Conservation (phyloP, 2,888 invertebrate genomes). For the Ommatoiulus sabulosus region DNA sequence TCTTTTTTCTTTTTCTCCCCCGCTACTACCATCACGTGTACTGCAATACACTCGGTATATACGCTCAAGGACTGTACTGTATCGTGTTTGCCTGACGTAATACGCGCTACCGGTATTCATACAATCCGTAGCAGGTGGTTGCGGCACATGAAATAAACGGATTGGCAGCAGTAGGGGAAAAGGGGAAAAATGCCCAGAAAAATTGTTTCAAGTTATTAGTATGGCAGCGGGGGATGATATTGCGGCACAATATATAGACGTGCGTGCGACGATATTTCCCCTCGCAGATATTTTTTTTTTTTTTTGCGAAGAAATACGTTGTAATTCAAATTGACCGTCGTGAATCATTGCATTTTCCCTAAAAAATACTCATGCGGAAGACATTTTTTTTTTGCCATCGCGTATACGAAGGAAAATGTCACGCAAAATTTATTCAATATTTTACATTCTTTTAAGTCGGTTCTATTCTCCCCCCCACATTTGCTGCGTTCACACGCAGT, state of each 20-base stretch:
- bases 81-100: neutral
- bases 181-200: neutral
- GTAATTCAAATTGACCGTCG: slow-evolving; percentile 39
- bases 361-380: neutral
- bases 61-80: neutral
- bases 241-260: neutral
- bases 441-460: neutral
- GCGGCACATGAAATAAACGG: slow-evolving; percentile 47
- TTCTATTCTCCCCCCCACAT: neutral
- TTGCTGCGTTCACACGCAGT: neutral
- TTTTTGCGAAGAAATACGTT: neutral
- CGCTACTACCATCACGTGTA: neutral
- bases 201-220: slow-evolving; percentile 51
- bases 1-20: neutral
- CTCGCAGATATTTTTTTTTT: neutral
- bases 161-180: slow-evolving; percentile 21
- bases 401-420: neutral
- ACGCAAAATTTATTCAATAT: slow-evolving; percentile 7
- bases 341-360: slow-evolving; percentile 38
- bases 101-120: slow-evolving; percentile 18
- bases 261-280: neutral
- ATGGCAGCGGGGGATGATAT: slow-evolving; percentile 49
- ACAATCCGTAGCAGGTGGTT: slow-evolving; percentile 49
- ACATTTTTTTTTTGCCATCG: neutral
- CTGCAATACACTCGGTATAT: slow-evolving; percentile 2